Evolutionary conservation across 1,140 invertebrate species (phyloP), one percentile per base, ranked within the genome.

Genomic region (Diachasmimorpha longicaudata): DNA sequence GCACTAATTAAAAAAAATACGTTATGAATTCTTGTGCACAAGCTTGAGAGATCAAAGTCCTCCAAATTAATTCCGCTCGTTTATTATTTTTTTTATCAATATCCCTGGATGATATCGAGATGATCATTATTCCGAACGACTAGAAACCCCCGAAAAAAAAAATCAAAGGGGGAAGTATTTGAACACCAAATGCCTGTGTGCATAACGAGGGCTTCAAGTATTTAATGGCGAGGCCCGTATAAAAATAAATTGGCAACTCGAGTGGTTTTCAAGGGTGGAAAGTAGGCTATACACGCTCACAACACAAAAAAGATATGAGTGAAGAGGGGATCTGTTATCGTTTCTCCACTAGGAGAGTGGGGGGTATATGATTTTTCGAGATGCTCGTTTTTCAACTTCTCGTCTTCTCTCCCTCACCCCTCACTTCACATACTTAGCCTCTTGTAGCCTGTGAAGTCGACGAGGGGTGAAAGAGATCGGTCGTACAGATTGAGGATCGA

Each of bases 221-320:
- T 78, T 79, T 79, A 79, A 79, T 78, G 72, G 79, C 31, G 72
- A 63, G 46, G 36, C 72, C 48, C 55, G 48, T 78, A 78, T 58
- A 76, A 75, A 79, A 79, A 79, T 79, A 76, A 78, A 77, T 78
- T 77, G 74, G 74, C 77, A 76, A 79, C 67, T 74, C 21, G 52
- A 79, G 70, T 75, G 72, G 66, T 39, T 21, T 19, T 21, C n/a
- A 21, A 52, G 75, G 52, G 42, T 52, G 52, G 68, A 39, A 37
- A 58, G 44, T 71, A 66, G 71, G 48, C 71, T 72, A 58, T 70
- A 48, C 42, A 48, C 14, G 23, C 5, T 23, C 11, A 16, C 66
- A 68, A 68, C 31, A 68, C 25, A 68, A 68, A 68, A 68, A 68
- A 16, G 36, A 37, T 16, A 36, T 39, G 66, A 68, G n/a, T 37